Conservation (phyloP, 2,113 vertebrate genomes). For the Prionailurus viverrinus region DNA sequence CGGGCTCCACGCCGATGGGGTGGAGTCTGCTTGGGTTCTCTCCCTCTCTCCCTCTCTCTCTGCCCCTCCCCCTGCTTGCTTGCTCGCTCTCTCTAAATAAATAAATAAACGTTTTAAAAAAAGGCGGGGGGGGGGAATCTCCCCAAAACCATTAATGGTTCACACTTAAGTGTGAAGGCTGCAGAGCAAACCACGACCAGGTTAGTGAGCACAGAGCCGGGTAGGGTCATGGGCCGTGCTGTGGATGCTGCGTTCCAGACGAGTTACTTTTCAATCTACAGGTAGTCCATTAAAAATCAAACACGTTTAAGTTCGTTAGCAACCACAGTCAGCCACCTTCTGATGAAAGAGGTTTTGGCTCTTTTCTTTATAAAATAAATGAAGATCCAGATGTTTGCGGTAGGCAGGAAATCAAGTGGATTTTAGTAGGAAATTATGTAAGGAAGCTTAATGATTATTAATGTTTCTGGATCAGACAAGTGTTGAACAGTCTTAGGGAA, state of each 20-base stretch:
- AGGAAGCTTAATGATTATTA: not conserved
- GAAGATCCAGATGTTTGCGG: not conserved
- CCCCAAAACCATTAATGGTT: not conserved
- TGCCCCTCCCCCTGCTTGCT: no score
- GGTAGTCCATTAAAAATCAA: not conserved
- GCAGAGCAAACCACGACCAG: rapidly evolving
- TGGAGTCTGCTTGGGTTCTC: no score
- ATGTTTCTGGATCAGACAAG: not conserved
- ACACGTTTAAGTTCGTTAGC: not conserved
- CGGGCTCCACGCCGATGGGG: no score
- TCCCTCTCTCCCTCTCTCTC: no score
- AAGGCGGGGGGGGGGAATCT: no score
- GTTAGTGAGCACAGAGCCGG: rapidly evolving
- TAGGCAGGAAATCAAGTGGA: not conserved
- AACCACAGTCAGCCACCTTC: not conserved
- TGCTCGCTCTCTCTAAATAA: no score
- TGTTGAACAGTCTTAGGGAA: not conserved
- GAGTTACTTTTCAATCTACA: not conserved
- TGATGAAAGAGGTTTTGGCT: slow-evolving; percentile 12
- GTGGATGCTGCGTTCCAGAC: not conserved
- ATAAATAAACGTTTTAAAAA: no score
- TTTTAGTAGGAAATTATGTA: slow-evolving; percentile 36
- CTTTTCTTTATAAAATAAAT: not conserved
- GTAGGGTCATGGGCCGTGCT: not conserved
- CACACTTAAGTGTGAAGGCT: not conserved